A percentile compares a stretch with the other conserved stretches of the same genome.
Conservation (phyloP, 2,113 vertebrate genomes). For the Lichenostomus cassidix region DNA sequence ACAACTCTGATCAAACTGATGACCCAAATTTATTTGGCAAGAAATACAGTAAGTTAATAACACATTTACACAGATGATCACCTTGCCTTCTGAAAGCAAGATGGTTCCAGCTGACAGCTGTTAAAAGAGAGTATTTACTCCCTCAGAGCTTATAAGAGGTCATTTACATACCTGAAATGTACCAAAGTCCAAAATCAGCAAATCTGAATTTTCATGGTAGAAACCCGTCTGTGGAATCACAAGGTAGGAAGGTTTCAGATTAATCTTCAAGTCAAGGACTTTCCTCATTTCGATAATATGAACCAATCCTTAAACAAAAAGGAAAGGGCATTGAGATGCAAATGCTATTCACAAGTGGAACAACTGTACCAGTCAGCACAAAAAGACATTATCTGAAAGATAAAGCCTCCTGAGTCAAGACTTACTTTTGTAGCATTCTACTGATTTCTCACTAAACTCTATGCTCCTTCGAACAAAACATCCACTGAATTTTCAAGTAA, state of each 20-base stretch:
- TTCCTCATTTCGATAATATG: slow-evolving; percentile 96
- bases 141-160: not conserved
- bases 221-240: slow-evolving; percentile 89
- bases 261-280: slow-evolving; percentile 87
- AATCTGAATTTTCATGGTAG: slow-evolving; percentile 77
- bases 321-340: not conserved
- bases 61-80: not conserved
- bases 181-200: slow-evolving; percentile 94
- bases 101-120: not conserved
- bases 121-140: not conserved
- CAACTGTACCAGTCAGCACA: not conserved
- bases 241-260: slow-evolving; percentile 93
- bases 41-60: not conserved
- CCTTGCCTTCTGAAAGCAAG: not conserved
- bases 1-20: not conserved
- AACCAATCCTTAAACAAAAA: slow-evolving; percentile 79
- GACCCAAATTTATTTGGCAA: not conserved
- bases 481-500: not conserved
- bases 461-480: not conserved
- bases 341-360: not conserved
- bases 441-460: not conserved
- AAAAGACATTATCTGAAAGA: not conserved
- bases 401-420: not conserved
- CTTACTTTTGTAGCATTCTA: not conserved
- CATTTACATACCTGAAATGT: slow-evolving; percentile 82